These are phyloP conservation scores for Heteronetta atricapilla DNA, from an alignment of 2,113 vertebrate genomes.

Conservation along the genomic window DNA sequence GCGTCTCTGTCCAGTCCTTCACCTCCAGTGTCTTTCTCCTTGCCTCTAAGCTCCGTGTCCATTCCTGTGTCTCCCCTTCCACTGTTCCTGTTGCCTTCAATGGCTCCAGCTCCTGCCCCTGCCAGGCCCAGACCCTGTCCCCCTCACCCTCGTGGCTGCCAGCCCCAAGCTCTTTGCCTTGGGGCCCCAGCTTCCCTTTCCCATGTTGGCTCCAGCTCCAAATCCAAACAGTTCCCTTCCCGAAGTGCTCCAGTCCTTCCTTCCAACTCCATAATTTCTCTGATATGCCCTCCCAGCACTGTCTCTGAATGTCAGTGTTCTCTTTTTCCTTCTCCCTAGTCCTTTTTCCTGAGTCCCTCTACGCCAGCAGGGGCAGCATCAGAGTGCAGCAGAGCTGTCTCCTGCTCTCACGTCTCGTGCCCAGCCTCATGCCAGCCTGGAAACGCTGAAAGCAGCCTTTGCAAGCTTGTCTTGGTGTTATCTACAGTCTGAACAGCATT, in stretches of 20 bases:
- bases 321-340: neutral
- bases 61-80: neutral
- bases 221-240: neutral
- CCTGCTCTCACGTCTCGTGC: neutral
- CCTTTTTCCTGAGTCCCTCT: neutral
- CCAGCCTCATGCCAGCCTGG: fast-evolving
- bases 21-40: neutral
- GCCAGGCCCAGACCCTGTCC: neutral
- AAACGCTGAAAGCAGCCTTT: neutral
- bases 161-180: neutral
- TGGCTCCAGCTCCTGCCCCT: neutral
- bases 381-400: neutral
- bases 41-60: neutral
- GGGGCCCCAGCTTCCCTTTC: neutral
- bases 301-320: neutral
- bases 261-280: neutral
- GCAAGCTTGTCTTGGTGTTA: neutral
- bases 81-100: neutral
- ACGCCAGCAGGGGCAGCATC: neutral
- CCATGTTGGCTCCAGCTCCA: neutral
- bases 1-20: neutral
- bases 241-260: neutral
- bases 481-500: neutral
- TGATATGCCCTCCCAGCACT: neutral
- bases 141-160: neutral